Conservation (phyloP, 1,140 invertebrate genomes). For the Goniozus legneri region DNA sequence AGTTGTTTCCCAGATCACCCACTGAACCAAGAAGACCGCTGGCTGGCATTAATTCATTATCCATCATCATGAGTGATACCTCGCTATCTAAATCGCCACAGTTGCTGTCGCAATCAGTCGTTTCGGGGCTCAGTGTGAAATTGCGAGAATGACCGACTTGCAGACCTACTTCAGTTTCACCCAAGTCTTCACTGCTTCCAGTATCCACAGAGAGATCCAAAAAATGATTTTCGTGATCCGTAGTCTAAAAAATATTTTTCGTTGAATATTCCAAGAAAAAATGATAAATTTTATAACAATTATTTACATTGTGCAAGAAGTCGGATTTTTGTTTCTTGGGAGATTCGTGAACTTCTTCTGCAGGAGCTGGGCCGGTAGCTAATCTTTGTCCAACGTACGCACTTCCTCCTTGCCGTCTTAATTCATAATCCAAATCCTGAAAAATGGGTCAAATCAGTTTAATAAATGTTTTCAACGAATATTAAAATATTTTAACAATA, state of each 20-base stretch:
- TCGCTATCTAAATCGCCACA: slow-evolving; percentile 81
- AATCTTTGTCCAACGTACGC: slow-evolving; percentile 78
- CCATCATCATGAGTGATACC: slow-evolving; percentile 70
- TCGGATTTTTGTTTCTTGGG: slow-evolving; percentile 49
- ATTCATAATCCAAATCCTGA: slow-evolving; percentile 80
- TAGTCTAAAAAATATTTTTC: slow-evolving; percentile 39
- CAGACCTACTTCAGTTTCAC: slow-evolving; percentile 64
- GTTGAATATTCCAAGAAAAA: background rate
- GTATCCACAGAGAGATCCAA: slow-evolving; percentile 64
- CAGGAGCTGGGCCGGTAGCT: slow-evolving; percentile 60
- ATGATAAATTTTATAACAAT: background rate
- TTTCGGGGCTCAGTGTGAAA: slow-evolving; percentile 90
- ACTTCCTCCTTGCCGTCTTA: slow-evolving; percentile 67
- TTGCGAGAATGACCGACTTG: slow-evolving; percentile 67
- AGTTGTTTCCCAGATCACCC: slow-evolving; percentile 57
- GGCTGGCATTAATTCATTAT: slow-evolving; percentile 59
- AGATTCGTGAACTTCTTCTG: slow-evolving; percentile 50
- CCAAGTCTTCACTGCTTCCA: slow-evolving; percentile 66
- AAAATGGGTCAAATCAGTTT: background rate
- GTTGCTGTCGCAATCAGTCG: slow-evolving; percentile 92
- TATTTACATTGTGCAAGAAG: slow-evolving; percentile 31
- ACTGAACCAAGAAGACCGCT: slow-evolving; percentile 53
- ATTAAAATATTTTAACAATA: background rate
- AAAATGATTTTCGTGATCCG: slow-evolving; percentile 63
- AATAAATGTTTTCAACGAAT: background rate